Percentiles rank a stretch among this genome's conserved stretches.
Conservation (phyloP, 2,113 vertebrate species). For the Megaleporinus macrocephalus region DNA sequence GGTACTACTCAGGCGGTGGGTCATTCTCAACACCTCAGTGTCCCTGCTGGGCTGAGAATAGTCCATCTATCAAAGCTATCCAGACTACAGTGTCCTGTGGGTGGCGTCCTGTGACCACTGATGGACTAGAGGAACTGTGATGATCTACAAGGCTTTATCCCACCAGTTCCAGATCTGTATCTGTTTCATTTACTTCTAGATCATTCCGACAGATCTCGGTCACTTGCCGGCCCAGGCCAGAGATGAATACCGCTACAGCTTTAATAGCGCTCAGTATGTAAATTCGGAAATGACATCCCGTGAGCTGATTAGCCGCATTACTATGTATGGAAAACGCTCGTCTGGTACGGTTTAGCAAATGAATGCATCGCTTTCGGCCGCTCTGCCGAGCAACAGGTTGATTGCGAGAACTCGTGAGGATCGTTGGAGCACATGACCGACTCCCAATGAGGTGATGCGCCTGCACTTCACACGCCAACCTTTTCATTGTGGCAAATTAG, state of each 20-base stretch:
- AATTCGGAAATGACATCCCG: not conserved
- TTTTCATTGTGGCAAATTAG: conserved; percentile 33
- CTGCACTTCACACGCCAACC: not conserved
- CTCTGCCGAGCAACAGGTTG: conserved; percentile 1
- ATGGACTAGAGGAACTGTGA: too few species aligned
- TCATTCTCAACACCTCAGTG: too few species aligned
- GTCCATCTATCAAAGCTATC: too few species aligned
- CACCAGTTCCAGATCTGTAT: too few species aligned
- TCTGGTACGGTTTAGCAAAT: not conserved
- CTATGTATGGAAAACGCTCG: not conserved
- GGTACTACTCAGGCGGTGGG: too few species aligned
- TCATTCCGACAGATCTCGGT: not conserved
- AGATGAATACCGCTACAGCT: not conserved
- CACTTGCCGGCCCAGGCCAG: not conserved
- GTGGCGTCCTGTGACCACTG: too few species aligned
- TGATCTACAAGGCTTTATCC: too few species aligned
- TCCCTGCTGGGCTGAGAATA: too few species aligned
- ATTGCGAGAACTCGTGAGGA: not conserved
- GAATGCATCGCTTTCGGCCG: not conserved
- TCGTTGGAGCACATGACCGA: not conserved
- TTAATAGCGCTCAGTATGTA: not conserved
- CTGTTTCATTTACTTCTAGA: not conserved
- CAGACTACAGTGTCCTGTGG: too few species aligned
- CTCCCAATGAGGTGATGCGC: not conserved
- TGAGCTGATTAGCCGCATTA: not conserved